Evolutionary conservation across 53 echinoderm and acorn worm genomes (phyloP).

Genomic region (Henricia sp.): DNA sequence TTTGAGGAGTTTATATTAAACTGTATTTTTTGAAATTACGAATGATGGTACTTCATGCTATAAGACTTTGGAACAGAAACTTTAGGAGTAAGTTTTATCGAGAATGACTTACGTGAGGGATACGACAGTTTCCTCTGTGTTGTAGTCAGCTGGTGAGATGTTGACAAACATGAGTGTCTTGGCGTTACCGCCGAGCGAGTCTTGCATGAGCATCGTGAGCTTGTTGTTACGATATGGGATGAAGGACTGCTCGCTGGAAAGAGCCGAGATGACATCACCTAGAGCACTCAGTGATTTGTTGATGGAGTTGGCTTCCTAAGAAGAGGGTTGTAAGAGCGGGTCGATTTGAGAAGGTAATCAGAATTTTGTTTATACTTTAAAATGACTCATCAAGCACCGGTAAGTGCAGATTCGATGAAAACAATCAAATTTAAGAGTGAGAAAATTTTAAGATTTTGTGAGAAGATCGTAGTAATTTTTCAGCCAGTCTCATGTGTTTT

Average conservation of each 20-base stretch:
- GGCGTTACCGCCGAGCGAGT: slow-evolving; percentile 93
- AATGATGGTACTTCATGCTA: too few species aligned
- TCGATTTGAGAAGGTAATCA: too few species aligned
- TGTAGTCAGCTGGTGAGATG: slow-evolving; percentile 97
- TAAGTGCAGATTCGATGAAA: too few species aligned
- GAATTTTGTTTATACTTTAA: background rate
- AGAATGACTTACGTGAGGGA: slow-evolving; percentile 83
- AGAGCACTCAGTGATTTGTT: slow-evolving; percentile 97
- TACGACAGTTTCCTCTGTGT: slow-evolving; percentile 92
- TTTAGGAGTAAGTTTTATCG: too few species aligned
- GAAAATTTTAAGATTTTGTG: too few species aligned
- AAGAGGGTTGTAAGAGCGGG: background rate
- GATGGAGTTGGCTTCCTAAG: slow-evolving; percentile 97
- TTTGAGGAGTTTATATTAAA: too few species aligned
- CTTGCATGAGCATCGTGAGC: slow-evolving; percentile 98
- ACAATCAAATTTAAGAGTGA: too few species aligned
- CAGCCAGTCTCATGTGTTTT: too few species aligned
- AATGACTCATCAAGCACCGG: too few species aligned
- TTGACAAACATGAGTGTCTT: slow-evolving; percentile 98
- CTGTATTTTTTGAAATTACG: too few species aligned
- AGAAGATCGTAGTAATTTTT: too few species aligned
- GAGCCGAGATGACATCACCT: slow-evolving; percentile 94
- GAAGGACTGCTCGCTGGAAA: slow-evolving; percentile 98
- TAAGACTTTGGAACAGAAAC: too few species aligned
- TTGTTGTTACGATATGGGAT: slow-evolving; percentile 98